Percentiles rank a stretch among this genome's conserved stretches.
Conservation (phyloP, 2,888 invertebrate genomes). For the Acleris cristana region DNA sequence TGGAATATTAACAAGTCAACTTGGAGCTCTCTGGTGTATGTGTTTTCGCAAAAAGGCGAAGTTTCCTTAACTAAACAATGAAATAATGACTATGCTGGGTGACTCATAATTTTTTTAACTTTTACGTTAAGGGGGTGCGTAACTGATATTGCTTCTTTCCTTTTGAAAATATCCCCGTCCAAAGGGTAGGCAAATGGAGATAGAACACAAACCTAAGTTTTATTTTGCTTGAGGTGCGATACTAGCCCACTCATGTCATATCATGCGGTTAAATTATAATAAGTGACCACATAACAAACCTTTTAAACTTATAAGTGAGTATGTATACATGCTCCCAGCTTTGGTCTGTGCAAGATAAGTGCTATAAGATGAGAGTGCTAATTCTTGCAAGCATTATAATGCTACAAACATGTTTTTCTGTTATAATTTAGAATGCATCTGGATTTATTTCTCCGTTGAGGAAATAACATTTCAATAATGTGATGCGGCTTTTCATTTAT, state of each 20-base stretch:
- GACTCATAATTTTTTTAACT: not conserved
- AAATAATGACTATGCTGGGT: conserved; percentile 8
- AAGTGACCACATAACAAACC: not conserved
- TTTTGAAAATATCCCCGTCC: no score
- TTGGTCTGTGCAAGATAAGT: not conserved
- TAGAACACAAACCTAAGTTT: not conserved
- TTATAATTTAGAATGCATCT: no score
- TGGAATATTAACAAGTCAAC: conserved; percentile 34
- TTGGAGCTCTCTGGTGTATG: conserved; percentile 16
- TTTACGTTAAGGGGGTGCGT: not conserved
- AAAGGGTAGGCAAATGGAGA: no score
- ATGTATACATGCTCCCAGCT: not conserved
- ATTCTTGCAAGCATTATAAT: no score
- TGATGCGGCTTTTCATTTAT: conserved; percentile 11
- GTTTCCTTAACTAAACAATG: conserved; percentile 20
- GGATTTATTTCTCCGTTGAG: no score
- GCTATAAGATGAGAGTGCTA: no score
- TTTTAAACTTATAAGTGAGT: no score
- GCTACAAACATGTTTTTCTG: no score
- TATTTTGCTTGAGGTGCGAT: not conserved
- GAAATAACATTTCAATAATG: conserved; percentile 14
- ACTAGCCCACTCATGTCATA: not conserved
- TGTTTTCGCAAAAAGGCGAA: conserved; percentile 19
- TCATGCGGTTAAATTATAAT: not conserved
- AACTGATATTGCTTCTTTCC: no score